Evolutionary conservation across 2,797 vertebrate species (phyloP).

Genomic region (Cynopterus sphinx): DNA sequence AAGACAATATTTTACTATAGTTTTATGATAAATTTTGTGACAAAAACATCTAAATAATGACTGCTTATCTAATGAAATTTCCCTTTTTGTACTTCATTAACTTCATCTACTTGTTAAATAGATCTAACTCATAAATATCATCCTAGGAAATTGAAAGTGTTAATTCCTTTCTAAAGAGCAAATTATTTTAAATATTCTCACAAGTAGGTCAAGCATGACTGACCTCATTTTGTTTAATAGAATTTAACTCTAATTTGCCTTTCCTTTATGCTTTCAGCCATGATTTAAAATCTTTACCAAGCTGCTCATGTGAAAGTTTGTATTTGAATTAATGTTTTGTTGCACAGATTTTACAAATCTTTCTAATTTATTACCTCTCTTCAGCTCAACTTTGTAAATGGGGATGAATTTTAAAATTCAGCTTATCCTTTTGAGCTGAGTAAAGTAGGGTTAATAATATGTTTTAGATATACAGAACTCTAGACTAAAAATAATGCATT

Average conservation of each 20-base stretch:
- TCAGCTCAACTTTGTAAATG: background rate
- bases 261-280: background rate
- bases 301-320: background rate
- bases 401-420: background rate
- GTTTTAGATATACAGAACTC: background rate
- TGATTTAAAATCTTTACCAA: background rate
- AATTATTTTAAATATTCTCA: background rate
- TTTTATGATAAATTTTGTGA: background rate
- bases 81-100: background rate
- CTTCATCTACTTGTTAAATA: background rate
- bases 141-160: background rate
- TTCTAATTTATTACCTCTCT: background rate
- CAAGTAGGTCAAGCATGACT: background rate
- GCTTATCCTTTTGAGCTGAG: background rate
- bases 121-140: background rate
- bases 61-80: background rate
- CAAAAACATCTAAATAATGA: background rate
- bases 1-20: background rate
- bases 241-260: background rate
- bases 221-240: background rate
- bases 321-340: background rate
- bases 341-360: background rate
- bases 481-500: background rate
- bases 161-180: background rate
- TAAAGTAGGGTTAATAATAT: background rate